A percentile compares a stretch with the other conserved stretches of the same genome.
phyloP scores from a whole-genome alignment of 2,888 invertebrate genomes.

The Rhorus exstirpatorius region DNA sequence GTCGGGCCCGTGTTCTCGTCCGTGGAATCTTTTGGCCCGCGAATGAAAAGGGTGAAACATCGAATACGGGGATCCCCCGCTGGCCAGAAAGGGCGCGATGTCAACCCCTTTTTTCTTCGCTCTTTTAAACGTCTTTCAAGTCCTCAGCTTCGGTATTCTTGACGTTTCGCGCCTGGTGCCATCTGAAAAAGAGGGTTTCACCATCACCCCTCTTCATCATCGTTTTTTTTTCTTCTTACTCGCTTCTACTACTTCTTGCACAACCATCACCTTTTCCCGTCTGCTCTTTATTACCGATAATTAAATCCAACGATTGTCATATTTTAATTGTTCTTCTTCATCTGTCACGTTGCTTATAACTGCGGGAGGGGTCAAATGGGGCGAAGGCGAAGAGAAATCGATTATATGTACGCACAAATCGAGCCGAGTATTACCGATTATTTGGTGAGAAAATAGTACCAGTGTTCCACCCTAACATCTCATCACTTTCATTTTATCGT shows the following conservation, averaged over 20 bases:
- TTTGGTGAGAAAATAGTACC: constrained; percentile 70
- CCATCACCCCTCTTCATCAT: constrained; percentile 3
- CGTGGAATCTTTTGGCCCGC: constrained; percentile 42
- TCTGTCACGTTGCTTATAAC: constrained; percentile 47
- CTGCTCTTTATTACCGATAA: constrained; percentile 82
- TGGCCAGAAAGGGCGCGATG: constrained; percentile 54
- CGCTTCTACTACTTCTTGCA: constrained; percentile 25
- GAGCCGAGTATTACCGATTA: constrained; percentile 69
- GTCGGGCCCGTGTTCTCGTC: constrained; percentile 29
- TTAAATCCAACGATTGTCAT: constrained; percentile 85
- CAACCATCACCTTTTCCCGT: constrained; percentile 54
- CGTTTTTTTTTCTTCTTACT: constrained; percentile 22
- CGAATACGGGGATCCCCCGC: constrained; percentile 24
- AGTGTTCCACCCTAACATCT: constrained; percentile 5
- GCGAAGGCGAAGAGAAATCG: constrained; percentile 33
- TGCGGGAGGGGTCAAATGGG: constrained; percentile 31
- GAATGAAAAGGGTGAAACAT: constrained; percentile 34
- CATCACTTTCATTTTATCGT: not conserved
- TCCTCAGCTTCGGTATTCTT: constrained; percentile 82
- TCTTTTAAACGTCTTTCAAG: constrained; percentile 84
- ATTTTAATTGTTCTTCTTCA: constrained; percentile 84
- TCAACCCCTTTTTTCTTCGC: constrained; percentile 77
- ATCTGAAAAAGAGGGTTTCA: constrained; percentile 50
- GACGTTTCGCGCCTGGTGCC: constrained; percentile 43
- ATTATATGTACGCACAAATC: constrained; percentile 47